These are phyloP conservation scores for Cheilosia grossa DNA, from an alignment of 2,888 invertebrate species.

Conservation along the genomic window DNA sequence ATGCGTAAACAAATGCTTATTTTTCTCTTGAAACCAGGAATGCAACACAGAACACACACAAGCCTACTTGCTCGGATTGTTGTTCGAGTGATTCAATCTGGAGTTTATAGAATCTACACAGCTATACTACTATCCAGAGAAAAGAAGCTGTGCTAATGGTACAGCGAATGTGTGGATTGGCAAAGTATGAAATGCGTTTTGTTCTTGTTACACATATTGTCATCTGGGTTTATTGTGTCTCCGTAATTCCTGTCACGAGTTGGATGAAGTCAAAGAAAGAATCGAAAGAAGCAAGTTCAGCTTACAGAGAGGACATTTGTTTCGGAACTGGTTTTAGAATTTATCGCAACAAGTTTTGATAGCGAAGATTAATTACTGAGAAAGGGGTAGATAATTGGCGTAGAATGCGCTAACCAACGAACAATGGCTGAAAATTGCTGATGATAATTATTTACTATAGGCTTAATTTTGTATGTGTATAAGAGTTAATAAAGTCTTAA, in stretches of 20 bases:
- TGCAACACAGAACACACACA: too few species aligned
- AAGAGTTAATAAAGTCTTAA: too few species aligned
- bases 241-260: constrained; percentile 29
- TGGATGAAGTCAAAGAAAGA: constrained; percentile 40
- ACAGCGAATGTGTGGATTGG: constrained; percentile 28
- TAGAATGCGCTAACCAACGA: constrained; percentile 34
- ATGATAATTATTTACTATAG: neutral
- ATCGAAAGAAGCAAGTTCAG: constrained; percentile 19
- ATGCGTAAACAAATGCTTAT: constrained; percentile 26
- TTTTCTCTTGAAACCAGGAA: too few species aligned
- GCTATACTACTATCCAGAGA: neutral
- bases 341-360: constrained; percentile 64
- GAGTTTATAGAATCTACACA: neutral
- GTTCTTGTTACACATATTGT: constrained; percentile 63
- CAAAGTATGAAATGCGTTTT: constrained; percentile 62
- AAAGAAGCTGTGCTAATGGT: constrained; percentile 29
- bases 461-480: too few species aligned
- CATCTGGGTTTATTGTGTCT: constrained; percentile 64
- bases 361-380: constrained; percentile 60
- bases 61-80: too few species aligned
- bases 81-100: too few species aligned
- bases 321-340: constrained; percentile 61
- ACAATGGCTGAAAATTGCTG: constrained; percentile 36
- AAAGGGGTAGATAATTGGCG: constrained; percentile 54
- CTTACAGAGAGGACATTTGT: constrained; percentile 31